A percentile compares a stretch with the other conserved stretches of the same genome.
Evolutionary conservation across 2,113 vertebrate species (phyloP).

Genomic region (Aptenodytes patagonicus): DNA sequence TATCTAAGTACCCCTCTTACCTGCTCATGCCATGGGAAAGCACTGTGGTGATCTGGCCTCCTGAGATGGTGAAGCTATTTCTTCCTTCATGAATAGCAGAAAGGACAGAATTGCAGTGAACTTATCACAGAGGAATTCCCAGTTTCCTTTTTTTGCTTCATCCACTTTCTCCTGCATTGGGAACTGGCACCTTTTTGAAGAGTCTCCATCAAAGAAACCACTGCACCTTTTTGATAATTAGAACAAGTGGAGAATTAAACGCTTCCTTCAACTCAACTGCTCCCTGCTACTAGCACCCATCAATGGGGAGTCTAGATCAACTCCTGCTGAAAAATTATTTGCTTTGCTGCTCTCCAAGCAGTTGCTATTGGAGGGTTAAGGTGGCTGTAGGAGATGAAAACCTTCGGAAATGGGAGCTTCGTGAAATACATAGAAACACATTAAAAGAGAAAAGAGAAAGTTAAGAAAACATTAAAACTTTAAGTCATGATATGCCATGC

Average conservation of each 20-base stretch:
- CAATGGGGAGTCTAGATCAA: neutral
- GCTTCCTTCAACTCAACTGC: neutral
- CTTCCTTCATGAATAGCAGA: neutral
- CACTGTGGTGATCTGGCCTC: neutral
- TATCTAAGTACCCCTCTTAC: neutral
- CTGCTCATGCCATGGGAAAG: neutral
- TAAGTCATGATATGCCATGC: neutral
- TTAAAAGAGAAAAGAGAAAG: neutral
- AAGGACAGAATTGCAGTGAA: neutral
- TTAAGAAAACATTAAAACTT: neutral
- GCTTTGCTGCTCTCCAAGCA: neutral
- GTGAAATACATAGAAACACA: neutral
- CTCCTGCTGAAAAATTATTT: neutral
- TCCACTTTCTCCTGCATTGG: neutral
- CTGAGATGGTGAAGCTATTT: neutral
- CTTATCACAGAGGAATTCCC: neutral
- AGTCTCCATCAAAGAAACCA: neutral
- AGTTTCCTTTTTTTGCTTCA: neutral
- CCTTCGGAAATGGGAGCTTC: neutral
- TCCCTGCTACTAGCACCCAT: rapidly evolving
- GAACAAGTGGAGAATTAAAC: neutral
- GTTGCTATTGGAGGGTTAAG: neutral
- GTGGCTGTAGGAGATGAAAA: neutral
- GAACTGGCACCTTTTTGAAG: neutral
- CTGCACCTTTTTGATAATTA: neutral